phyloP scores from a whole-genome alignment of 2,888 invertebrate species.

The Tipula vernalis region DNA sequence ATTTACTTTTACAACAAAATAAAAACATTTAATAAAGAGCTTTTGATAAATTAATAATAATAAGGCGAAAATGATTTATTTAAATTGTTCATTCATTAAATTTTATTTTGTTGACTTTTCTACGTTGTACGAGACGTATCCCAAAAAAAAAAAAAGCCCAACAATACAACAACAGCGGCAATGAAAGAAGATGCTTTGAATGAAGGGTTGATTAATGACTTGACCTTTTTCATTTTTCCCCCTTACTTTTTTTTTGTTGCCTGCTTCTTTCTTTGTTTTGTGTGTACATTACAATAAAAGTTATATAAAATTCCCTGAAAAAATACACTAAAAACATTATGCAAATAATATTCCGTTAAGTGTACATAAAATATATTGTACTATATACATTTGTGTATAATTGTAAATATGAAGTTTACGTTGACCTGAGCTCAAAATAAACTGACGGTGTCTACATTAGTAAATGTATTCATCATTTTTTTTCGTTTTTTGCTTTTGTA shows the following conservation, averaged over 20 bases:
- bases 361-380: too few relatives aligned
- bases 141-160: background rate
- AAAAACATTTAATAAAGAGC: background rate
- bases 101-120: background rate
- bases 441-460: background rate
- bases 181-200: background rate
- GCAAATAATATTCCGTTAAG: background rate
- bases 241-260: background rate
- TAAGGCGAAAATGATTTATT: background rate
- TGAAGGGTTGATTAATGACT: background rate
- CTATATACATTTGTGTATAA: too few relatives aligned
- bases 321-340: background rate
- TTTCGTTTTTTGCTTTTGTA: too few relatives aligned
- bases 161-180: background rate
- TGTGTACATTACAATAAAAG: background rate
- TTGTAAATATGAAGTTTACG: background rate
- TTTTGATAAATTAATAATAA: background rate
- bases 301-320: background rate
- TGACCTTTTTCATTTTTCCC: background rate
- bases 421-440: background rate
- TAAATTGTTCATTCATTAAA: background rate
- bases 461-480: too few relatives aligned
- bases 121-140: background rate
- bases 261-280: background rate
- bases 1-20: background rate